Evolutionary conservation across 2,888 invertebrate species (phyloP), one percentile per base, ranked within the genome.

Genomic region (Synergus laeviventris): DNA sequence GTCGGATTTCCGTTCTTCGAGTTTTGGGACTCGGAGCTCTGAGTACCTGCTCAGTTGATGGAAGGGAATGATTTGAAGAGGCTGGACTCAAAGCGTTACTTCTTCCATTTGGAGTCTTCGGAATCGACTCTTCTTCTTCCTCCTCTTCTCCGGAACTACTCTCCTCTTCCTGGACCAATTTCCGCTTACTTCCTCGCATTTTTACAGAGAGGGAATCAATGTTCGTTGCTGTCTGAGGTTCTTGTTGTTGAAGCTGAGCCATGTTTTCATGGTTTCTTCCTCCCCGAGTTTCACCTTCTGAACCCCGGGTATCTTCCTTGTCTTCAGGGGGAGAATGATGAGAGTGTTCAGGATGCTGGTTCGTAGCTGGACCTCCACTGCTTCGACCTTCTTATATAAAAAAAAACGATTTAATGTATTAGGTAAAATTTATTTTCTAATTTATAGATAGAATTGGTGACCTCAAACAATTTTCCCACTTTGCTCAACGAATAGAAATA

Each of bases 61-160:
- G 79, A 84, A 91, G 84, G 84, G 95, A 94, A 91, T 94, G 90
- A 91, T 94, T 92, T 88, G 94, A 91, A 86, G 95, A 91, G 2
- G 93, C 93, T n/a, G 94, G 93, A 87, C 94, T 93, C 81, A 93
- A 90, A 7, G 92, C 92, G 79, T 91, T 91, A 84, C 89, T 92
- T 70, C 89, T 85, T n/a, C 87, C 87, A 81, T 90, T 88, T 76
- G 85, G 80, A 39, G 87, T 92, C 91, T 91, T 92, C 88, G 87
- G 91, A 91, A 86, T 74, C 1, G 86, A 76, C 8, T 89, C 89
- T 11, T 92, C 92, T 12, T 92, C 92, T 21, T 92, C 92, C 74
- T 93, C 93, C 38, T 92, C 92, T 78, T 93, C 92, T 1, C 92
- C 92, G 18, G 91, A 91, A 75, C 91, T 91, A 77, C 90, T 90